A percentile compares a stretch with the other conserved stretches of the same genome.
Conservation (phyloP, 1,140 invertebrate genomes). For the Drosophila tsacasi region DNA sequence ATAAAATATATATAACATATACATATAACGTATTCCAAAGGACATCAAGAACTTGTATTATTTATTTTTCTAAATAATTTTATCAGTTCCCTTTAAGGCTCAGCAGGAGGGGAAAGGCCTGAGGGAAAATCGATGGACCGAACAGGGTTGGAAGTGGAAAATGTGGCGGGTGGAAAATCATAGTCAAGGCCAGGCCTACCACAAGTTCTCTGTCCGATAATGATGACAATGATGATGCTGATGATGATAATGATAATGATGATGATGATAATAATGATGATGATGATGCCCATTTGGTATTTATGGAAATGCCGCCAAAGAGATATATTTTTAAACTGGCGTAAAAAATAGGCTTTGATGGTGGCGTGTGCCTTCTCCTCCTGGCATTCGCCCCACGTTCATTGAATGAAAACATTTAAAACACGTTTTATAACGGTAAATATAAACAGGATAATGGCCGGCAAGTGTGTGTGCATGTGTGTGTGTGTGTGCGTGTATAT, state of each 20-base stretch:
- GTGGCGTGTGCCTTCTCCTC: constrained; percentile 6
- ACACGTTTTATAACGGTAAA: constrained; percentile 66
- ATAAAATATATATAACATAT: too few species aligned
- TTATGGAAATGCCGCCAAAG: constrained; percentile 35
- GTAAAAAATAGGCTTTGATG: constrained; percentile 65
- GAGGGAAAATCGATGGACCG: constrained; percentile 29
- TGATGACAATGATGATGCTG: background rate
- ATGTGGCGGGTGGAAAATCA: constrained; percentile 8
- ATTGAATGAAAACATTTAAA: constrained; percentile 73
- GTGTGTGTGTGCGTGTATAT: constrained; percentile 12
- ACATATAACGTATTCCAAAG: too few species aligned
- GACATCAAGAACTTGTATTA: too few species aligned
- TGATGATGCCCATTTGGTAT: constrained; percentile 41
- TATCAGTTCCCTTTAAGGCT: constrained; percentile 6
- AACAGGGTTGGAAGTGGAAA: constrained; percentile 9
- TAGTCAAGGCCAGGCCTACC: constrained; percentile 54
- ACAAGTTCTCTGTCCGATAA: constrained; percentile 16
- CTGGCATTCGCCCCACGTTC: background rate
- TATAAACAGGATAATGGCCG: constrained; percentile 28
- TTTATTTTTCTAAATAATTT: background rate
- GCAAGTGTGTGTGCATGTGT: background rate
- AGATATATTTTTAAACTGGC: constrained; percentile 67
- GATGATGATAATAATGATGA: background rate
- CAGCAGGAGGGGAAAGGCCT: too few species aligned
- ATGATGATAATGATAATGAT: constrained; percentile 4